These are phyloP conservation scores for Dromius quadrimaculatus DNA, from an alignment of 2,888 invertebrate genomes.

Conservation along the genomic window DNA sequence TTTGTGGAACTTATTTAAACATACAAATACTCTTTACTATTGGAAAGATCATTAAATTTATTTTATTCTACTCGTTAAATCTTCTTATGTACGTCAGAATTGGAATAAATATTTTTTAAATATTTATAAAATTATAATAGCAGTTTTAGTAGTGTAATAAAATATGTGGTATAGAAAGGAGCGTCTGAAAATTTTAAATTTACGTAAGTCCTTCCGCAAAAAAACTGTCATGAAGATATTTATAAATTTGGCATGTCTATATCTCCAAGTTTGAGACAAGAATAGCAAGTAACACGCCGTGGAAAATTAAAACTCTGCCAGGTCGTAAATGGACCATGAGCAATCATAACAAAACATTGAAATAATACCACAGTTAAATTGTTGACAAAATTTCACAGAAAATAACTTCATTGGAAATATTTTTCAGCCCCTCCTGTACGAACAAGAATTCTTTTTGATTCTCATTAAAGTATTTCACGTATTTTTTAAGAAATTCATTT, in stretches of 20 bases:
- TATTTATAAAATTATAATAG: too few relatives aligned
- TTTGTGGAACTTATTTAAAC: constrained; percentile 33
- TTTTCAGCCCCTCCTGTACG: too few relatives aligned
- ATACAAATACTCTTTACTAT: constrained; percentile 23
- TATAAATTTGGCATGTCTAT: constrained; percentile 39
- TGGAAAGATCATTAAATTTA: constrained; percentile 34
- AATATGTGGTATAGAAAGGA: too few relatives aligned
- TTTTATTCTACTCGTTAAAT: constrained; percentile 29
- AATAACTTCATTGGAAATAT: too few relatives aligned
- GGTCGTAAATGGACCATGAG: constrained; percentile 3
- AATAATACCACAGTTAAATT: constrained; percentile 14
- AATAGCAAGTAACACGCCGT: constrained; percentile 24
- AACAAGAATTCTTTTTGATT: too few relatives aligned
- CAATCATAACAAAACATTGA: neutral
- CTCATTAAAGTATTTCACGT: too few relatives aligned
- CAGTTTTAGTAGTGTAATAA: too few relatives aligned
- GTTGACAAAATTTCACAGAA: neutral
- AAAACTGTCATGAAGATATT: constrained; percentile 12
- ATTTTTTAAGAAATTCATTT: too few relatives aligned
- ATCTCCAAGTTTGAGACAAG: constrained; percentile 23
- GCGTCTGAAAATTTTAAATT: too few relatives aligned
- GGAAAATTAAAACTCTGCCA: constrained; percentile 36
- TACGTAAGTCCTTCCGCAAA: neutral
- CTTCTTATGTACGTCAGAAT: constrained; percentile 21
- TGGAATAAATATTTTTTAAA: too few relatives aligned